Base-by-base conservation (phyloP, 2,888 invertebrate genomes). In the Plemyria rubiginata region DNA sequence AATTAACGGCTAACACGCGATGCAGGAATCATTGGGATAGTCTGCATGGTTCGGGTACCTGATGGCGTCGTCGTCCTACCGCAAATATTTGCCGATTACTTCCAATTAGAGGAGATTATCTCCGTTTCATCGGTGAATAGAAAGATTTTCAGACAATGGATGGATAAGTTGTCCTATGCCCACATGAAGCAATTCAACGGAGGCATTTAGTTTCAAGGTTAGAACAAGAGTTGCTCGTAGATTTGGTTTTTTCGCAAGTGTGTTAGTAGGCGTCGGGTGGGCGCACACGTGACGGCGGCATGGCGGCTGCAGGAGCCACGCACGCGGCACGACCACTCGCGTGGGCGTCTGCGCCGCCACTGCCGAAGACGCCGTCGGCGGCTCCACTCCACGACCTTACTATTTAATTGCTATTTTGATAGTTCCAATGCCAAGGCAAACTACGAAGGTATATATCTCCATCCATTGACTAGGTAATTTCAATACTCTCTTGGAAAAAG, bases 141-240 rank as follows among this genome's bases (percentile, higher is more conserved):
- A 70, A 73, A 75, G 70, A 80, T 75, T 71, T 67, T 81, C 81
- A 84, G 81, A 85, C 82, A 86, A 86, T 84, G 83, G 82, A 85
- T 84, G 84, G 46, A 85, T 84, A 82, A 55, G 82, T 78, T 77
- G 79, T 81, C 78, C 79, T 76, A 80, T 81, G 82, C 87, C 87
- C 88, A 89, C 90, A 82, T 87, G 80, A 77, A 77, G 81, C 81
- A 82, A 85, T 86, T 87, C 86, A 87, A 87, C 79, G 79, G 85
- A 88, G 84, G 87, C 82, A 85, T 89, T 90, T 86, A 87, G 85
- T 86, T 82, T 87, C 90, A 92, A 92, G 91, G 92, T 88, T 88
- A 78, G 74, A 79, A 78, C 84, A 78, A 81, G 79, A 88, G 85
- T 86, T 81, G 83, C 82, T 80, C 75, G 77, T 81, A 85, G 85